Conservation (phyloP, 1,140 invertebrate genomes). For the Achatina immaculata region DNA sequence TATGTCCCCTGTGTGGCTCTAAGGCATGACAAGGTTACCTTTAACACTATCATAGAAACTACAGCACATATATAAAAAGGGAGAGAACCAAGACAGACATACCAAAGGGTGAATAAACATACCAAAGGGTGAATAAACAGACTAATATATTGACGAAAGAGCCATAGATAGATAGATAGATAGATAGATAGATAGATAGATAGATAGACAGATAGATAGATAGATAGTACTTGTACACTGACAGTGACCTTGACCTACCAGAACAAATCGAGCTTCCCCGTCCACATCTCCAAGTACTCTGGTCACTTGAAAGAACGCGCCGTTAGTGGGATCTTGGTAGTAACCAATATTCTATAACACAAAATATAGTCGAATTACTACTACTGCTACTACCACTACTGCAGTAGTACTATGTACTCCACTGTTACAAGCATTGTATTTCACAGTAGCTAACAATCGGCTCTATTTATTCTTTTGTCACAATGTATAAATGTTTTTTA, state of each 20-base stretch:
- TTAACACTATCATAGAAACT: too few species aligned
- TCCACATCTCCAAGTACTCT: neutral
- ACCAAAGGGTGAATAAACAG: neutral
- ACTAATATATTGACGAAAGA: neutral
- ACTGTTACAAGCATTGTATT: neutral
- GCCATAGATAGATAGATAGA: neutral
- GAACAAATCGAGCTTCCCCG: neutral
- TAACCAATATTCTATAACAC: neutral
- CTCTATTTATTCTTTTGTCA: neutral
- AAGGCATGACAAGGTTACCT: too few species aligned
- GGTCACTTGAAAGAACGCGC: neutral
- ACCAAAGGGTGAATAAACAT: neutral
- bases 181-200: neutral
- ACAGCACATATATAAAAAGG: too few species aligned
- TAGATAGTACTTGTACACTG: neutral
- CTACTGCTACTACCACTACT: neutral
- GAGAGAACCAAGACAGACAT: too few species aligned
- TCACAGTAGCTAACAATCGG: neutral
- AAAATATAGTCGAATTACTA: neutral
- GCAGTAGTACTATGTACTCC: neutral
- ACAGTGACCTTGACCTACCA: neutral
- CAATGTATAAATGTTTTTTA: neutral
- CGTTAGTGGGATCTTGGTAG: neutral
- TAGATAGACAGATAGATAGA: neutral
- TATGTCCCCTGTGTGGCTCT: too few species aligned